phyloP scores from a whole-genome alignment of 2,113 vertebrate species.

The Stigmatopora argus region DNA sequence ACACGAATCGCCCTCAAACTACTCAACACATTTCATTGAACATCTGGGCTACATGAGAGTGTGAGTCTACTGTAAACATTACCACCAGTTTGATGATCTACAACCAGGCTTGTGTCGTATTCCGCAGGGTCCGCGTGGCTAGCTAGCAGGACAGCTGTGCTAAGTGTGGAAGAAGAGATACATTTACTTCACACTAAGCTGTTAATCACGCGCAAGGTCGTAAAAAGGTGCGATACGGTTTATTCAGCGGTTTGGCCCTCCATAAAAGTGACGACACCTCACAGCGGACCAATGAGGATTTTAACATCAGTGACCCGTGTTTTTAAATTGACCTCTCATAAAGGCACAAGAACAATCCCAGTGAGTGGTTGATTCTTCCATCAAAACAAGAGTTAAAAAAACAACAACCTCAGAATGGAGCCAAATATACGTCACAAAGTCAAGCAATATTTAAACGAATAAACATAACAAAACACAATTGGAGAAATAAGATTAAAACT shows the following conservation, averaged over 20 bases:
- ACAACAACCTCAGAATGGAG: not conserved
- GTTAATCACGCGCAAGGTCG: constrained; percentile 20
- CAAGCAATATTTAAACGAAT: not conserved
- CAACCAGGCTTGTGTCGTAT: constrained; percentile 30
- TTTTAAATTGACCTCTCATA: not conserved
- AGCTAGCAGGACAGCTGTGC: constrained; percentile 32
- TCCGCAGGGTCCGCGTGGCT: constrained; percentile 37
- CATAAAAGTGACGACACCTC: constrained; percentile 9
- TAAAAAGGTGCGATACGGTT: constrained; percentile 14
- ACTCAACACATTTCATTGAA: constrained; percentile 56
- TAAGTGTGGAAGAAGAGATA: constrained; percentile 21
- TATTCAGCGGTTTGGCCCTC: constrained; percentile 9
- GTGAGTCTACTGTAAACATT: constrained; percentile 60
- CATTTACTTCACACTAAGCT: constrained; percentile 18
- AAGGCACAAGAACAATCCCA: not conserved
- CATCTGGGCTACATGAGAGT: constrained; percentile 49
- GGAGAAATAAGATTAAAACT: not conserved
- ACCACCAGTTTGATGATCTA: constrained; percentile 46
- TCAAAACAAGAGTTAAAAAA: not conserved
- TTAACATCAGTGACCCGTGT: not conserved
- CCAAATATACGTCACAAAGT: not conserved
- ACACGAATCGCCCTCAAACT: constrained; percentile 18
- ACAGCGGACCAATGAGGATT: constrained; percentile 17
- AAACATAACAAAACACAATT: not conserved
- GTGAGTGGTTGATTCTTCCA: not conserved